Conservation (phyloP, 2,113 vertebrate genomes). For the Ursus arctos region DNA sequence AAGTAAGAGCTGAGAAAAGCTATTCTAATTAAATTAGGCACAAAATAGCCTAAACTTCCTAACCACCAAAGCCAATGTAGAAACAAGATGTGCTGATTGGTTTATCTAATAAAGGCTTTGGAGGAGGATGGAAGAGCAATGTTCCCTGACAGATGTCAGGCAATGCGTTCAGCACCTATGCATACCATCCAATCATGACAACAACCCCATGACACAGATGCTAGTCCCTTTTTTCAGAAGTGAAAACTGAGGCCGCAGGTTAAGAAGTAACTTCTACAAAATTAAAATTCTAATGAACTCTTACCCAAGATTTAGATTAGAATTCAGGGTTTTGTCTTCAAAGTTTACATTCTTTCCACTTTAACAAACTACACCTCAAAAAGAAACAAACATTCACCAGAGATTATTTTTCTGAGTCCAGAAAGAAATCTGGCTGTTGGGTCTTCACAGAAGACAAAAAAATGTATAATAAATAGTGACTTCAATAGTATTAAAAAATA, state of each 20-base stretch:
- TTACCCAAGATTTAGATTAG: neutral
- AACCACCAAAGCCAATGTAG: neutral
- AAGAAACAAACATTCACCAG: neutral
- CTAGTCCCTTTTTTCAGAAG: neutral
- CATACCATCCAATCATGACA: neutral
- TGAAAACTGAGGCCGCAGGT: neutral
- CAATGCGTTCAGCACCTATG: too few species aligned
- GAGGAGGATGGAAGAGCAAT: accelerated
- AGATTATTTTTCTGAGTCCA: neutral
- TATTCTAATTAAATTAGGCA: neutral
- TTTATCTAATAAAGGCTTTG: neutral
- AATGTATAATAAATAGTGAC: neutral
- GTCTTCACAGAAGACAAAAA: neutral
- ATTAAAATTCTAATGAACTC: neutral
- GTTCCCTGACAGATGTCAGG: neutral
- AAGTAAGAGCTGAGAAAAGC: conserved; percentile 14
- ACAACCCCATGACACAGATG: neutral
- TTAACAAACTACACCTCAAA: neutral
- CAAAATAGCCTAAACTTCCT: neutral
- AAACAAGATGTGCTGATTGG: neutral
- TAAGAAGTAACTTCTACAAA: neutral
- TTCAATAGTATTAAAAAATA: neutral
- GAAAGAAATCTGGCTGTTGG: neutral
- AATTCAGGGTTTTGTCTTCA: neutral
- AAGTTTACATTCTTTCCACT: neutral